A percentile compares a stretch with the other conserved stretches of the same genome.
These are phyloP conservation scores for Neodontobutis hainanensis DNA, from an alignment of 2,113 vertebrate species.

Conservation along the genomic window DNA sequence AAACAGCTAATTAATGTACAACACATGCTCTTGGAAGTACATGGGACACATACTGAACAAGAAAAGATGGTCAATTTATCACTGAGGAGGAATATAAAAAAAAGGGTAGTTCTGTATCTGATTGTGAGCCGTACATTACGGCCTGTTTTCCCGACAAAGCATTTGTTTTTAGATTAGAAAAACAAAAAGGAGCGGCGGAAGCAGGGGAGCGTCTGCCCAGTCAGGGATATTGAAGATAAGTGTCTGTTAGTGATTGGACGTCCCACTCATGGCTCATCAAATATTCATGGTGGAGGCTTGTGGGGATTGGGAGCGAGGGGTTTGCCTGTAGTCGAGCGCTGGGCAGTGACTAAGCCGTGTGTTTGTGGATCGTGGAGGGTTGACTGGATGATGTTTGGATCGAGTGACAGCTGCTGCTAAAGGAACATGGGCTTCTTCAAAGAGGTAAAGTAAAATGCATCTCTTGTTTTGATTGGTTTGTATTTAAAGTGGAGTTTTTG, in stretches of 20 bases:
- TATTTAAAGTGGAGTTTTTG: not conserved
- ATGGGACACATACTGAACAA: not conserved
- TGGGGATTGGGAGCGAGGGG: constrained; percentile 68
- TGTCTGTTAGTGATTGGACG: constrained; percentile 77
- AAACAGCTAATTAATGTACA: constrained; percentile 51
- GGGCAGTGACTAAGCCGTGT: not conserved
- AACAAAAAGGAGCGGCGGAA: constrained; percentile 25
- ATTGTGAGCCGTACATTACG: not conserved
- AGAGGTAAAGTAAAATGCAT: not conserved
- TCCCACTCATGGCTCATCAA: constrained; percentile 78
- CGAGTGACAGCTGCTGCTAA: not conserved
- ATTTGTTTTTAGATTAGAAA: not conserved
- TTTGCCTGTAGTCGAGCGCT: constrained; percentile 36
- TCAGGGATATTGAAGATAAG: constrained; percentile 80
- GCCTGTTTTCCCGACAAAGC: not conserved
- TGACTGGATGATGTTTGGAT: not conserved
- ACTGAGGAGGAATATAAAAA: too few relatives aligned
- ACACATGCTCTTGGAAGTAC: constrained; percentile 15
- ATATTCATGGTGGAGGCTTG: constrained; percentile 82
- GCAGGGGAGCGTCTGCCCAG: constrained; percentile 38
- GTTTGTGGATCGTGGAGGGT: not conserved
- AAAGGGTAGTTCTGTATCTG: too few relatives aligned
- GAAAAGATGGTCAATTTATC: not conserved
- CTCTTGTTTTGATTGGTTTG: not conserved
- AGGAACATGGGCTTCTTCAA: constrained; percentile 19